A percentile compares a stretch with the other conserved stretches of the same genome.
Conservation (phyloP, 2,888 invertebrate genomes). For the Caenorhabditis becei region DNA sequence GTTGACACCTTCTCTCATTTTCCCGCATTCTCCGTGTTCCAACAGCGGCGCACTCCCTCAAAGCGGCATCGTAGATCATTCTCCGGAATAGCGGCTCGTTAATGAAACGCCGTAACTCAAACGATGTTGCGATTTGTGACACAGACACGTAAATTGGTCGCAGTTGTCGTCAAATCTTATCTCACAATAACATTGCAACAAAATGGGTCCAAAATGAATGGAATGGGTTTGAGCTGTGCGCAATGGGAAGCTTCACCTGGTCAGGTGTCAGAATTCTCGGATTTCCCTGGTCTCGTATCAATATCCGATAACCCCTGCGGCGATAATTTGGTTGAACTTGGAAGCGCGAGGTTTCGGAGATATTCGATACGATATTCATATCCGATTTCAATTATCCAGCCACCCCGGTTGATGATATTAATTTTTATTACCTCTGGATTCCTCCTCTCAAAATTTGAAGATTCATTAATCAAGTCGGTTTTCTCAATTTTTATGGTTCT, state of each 20-base stretch:
- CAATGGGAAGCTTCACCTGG: background rate
- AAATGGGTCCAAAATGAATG: conserved; percentile 22
- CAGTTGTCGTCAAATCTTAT: conserved; percentile 26
- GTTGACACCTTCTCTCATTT: conserved; percentile 12
- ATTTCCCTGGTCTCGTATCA: conserved; percentile 20
- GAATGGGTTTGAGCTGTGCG: conserved; percentile 20
- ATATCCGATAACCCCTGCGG: conserved; percentile 31
- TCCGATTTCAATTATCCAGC: conserved; percentile 36
- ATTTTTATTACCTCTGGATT: conserved; percentile 30
- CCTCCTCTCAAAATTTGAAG: background rate
- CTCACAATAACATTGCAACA: conserved; percentile 48
- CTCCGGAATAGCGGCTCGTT: conserved; percentile 30
- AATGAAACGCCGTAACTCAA: conserved; percentile 43
- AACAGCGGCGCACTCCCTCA: conserved; percentile 16
- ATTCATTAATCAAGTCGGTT: background rate
- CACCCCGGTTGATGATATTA: conserved; percentile 39
- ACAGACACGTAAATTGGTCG: conserved; percentile 26
- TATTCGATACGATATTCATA: conserved; percentile 41
- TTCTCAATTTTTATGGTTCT: background rate
- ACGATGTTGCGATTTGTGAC: conserved; percentile 40
- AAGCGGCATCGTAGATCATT: conserved; percentile 57
- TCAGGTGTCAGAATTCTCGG: conserved; percentile 51
- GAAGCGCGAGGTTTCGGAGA: conserved; percentile 36
- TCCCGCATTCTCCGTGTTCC: background rate
- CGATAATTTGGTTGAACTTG: conserved; percentile 29